Evolutionary conservation across 2,113 vertebrate species (phyloP), one percentile per base, ranked within the genome.

Genomic region (Brachionichthys hirsutus): DNA sequence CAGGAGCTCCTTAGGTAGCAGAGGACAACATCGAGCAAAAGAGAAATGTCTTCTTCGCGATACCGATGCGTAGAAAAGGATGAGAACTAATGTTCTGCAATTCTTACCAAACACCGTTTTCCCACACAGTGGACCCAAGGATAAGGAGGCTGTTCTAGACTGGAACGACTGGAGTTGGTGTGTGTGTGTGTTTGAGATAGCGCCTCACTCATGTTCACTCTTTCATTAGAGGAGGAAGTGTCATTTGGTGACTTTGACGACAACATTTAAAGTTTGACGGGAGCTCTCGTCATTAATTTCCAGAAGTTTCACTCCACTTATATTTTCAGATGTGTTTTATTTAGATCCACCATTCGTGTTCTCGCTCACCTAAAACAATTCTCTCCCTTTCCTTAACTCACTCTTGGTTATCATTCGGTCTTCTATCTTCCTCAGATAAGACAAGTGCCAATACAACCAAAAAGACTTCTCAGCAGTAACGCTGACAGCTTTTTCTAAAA

Each of bases 71-170:
- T n/a, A n/a, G n/a, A n/a, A n/a, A n/a, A n/a, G n/a, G n/a, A 72
- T 83, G 70, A 74, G 89, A 88, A 78, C 88, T 91, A 83, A 91
- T 90, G 90, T 87, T 75, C 69, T 62, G 30, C 71, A 75, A 84
- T 77, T 89, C 70, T 67, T 72, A 79, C 58, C 78, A 88, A 79
- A 67, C 70, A 51, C 58, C 69, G 80, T 67, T 87, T 80, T 73
- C 14, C 50, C 56, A 82, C 78, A 67, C 55, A 64, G 44, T 73
- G 65, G 57, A 76, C 62, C 24, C 34, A 78, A 72, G 60, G 56
- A 58, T 66, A 57, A 66, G 65, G 55, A 58, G 64, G 62, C 49
- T 66, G 58, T 62, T 79, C 51, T 59, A 49, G 44, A 49, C 46
- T 67, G 65, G 61, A 71, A 42, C 64, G 48, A 54, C 53, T 76